Percentiles rank a stretch among this genome's conserved stretches.
phyloP scores from a whole-genome alignment of 2,113 vertebrate genomes.

The Hemichromis elongatus region DNA sequence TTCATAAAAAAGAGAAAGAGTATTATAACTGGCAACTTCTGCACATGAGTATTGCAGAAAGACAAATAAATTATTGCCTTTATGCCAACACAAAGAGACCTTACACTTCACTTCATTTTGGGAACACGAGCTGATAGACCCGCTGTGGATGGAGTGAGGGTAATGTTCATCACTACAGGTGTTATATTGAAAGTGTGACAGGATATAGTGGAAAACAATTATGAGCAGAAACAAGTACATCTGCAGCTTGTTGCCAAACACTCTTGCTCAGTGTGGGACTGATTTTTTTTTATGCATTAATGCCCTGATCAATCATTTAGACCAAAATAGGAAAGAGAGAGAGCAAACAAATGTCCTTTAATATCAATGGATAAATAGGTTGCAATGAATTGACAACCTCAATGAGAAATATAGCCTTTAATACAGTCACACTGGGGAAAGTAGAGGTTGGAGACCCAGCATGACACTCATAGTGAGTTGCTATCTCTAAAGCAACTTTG shows the following conservation, averaged over 20 bases:
- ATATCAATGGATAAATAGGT: background rate
- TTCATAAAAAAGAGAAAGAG: background rate
- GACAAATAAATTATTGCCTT: background rate
- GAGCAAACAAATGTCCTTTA: background rate
- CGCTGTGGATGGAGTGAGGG: background rate
- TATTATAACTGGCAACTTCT: background rate
- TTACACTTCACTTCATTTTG: background rate
- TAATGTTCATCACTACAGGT: background rate
- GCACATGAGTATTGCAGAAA: background rate
- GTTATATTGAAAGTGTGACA: background rate
- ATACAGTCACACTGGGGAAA: background rate
- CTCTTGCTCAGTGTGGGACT: background rate
- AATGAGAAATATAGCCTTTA: background rate
- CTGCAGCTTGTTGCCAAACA: background rate
- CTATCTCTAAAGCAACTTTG: background rate
- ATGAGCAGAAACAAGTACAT: background rate
- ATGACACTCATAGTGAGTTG: background rate
- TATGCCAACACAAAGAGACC: background rate
- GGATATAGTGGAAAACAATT: background rate
- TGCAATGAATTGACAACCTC: background rate
- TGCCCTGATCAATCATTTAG: background rate
- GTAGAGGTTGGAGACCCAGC: background rate
- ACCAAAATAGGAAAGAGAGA: background rate
- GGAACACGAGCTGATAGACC: background rate
- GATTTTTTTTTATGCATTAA: background rate